Evolutionary conservation across 2,888 invertebrate genomes (phyloP).

Genomic region (Imbricaverruca yamaguchii): DNA sequence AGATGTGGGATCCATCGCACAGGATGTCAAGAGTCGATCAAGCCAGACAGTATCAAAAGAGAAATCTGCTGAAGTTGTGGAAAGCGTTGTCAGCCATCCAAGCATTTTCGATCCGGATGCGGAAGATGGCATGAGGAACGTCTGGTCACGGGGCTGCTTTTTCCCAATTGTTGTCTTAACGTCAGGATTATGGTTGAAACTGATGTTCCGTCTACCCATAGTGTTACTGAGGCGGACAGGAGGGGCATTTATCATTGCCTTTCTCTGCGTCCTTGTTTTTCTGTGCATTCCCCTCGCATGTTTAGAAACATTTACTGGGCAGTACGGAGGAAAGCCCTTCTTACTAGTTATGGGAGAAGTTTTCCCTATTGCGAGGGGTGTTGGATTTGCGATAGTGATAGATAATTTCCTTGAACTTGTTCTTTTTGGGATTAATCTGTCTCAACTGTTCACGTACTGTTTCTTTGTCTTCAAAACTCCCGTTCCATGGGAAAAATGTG

Average conservation of each 20-base stretch:
- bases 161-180: not conserved
- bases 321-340: not conserved
- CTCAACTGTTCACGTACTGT: not conserved
- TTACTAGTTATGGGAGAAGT: constrained; percentile 1
- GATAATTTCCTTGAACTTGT: not conserved
- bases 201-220: not conserved
- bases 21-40: not conserved
- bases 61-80: not conserved
- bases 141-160: not conserved
- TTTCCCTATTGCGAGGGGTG: not conserved
- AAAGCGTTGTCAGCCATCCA: not conserved
- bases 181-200: not conserved
- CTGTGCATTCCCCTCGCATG: not conserved
- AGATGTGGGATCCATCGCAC: not conserved
- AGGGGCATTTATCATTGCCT: not conserved
- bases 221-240: not conserved
- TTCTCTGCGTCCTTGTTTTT: not conserved
- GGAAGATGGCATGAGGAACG: not conserved
- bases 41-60: not conserved
- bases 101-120: not conserved
- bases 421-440: not conserved
- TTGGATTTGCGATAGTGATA: not conserved
- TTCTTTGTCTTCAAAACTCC: not conserved
- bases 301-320: constrained; percentile 15
- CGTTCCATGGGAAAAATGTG: not conserved